These are phyloP conservation scores for Maccullochella peelii DNA, from an alignment of 2,113 vertebrate species.

Conservation along the genomic window DNA sequence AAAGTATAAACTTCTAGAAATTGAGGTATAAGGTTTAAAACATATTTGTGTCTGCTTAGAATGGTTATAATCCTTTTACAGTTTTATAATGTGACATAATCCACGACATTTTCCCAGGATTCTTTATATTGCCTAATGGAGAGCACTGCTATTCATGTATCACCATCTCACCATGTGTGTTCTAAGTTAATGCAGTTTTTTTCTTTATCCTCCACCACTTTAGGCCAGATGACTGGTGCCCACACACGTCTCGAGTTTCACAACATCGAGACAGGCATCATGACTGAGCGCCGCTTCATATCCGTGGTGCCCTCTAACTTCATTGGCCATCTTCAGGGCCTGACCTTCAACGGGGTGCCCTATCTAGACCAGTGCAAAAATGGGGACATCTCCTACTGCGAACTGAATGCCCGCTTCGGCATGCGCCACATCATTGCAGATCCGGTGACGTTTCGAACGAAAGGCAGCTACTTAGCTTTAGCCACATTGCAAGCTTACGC, in stretches of 20 bases:
- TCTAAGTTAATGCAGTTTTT: background rate
- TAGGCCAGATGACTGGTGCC: slow-evolving; percentile 95
- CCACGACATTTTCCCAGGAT: background rate
- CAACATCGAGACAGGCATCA: slow-evolving; percentile 96
- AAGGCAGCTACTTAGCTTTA: slow-evolving; percentile 91
- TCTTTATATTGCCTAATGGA: background rate
- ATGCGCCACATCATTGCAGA: slow-evolving; percentile 93
- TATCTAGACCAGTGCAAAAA: slow-evolving; percentile 97
- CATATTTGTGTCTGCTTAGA: background rate
- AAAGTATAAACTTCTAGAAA: background rate
- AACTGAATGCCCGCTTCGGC: slow-evolving; percentile 95
- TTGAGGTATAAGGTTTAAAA: background rate
- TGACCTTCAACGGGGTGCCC: slow-evolving; percentile 91
- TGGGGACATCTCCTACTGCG: slow-evolving; percentile 94
- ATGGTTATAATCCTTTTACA: background rate
- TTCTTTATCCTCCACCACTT: slow-evolving; percentile 5
- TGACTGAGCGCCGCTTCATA: slow-evolving; percentile 94
- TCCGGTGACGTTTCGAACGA: slow-evolving; percentile 92
- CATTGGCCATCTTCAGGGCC: slow-evolving; percentile 93
- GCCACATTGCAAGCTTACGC: slow-evolving; percentile 93
- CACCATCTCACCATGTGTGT: background rate
- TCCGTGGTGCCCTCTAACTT: slow-evolving; percentile 95
- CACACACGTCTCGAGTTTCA: slow-evolving; percentile 94
- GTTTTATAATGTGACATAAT: background rate
- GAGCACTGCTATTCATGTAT: background rate